phyloP scores from a whole-genome alignment of 1,140 invertebrate species.

The Zaprionus kolodkinae region DNA sequence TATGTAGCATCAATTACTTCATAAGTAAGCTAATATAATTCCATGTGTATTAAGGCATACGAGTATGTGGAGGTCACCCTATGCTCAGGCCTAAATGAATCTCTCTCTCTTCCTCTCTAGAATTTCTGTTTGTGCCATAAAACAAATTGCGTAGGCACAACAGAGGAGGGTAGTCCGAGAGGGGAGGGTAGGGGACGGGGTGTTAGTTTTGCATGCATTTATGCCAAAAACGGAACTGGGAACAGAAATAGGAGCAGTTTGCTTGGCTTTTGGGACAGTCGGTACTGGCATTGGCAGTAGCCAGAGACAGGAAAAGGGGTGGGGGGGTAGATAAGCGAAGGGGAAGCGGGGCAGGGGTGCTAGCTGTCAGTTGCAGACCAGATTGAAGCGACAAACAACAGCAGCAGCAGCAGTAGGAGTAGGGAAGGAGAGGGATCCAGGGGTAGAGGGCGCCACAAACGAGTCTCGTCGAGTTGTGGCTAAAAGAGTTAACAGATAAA shows the following conservation, averaged over 20 bases:
- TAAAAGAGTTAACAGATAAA: slow-evolving; percentile 82
- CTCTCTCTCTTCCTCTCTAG: slow-evolving; percentile 24
- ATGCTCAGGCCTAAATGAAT: slow-evolving; percentile 35
- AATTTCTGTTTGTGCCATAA: slow-evolving; percentile 61
- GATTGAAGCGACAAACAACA: slow-evolving; percentile 35
- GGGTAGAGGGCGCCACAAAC: neutral
- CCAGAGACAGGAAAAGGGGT: slow-evolving; percentile 5
- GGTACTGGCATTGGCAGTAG: slow-evolving; percentile 59
- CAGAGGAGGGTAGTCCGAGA: slow-evolving; percentile 10
- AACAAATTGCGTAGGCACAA: slow-evolving; percentile 74
- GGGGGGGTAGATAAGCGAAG: neutral
- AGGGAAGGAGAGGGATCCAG: neutral
- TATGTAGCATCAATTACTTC: slow-evolving; percentile 32
- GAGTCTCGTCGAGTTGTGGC: slow-evolving; percentile 68
- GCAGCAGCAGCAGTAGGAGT: neutral
- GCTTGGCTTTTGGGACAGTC: slow-evolving; percentile 23
- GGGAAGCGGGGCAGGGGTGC: neutral
- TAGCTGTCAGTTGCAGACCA: slow-evolving; percentile 64
- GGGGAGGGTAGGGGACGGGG: neutral
- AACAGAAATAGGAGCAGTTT: slow-evolving; percentile 32
- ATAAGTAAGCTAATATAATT: slow-evolving; percentile 24
- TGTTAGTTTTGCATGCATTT: slow-evolving; percentile 63
- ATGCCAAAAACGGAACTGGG: slow-evolving; percentile 63
- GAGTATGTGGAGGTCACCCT: slow-evolving; percentile 11
- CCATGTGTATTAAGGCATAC: slow-evolving; percentile 17